phyloP scores from a whole-genome alignment of 2,797 vertebrate species.

The Taeniopygia guttata region DNA sequence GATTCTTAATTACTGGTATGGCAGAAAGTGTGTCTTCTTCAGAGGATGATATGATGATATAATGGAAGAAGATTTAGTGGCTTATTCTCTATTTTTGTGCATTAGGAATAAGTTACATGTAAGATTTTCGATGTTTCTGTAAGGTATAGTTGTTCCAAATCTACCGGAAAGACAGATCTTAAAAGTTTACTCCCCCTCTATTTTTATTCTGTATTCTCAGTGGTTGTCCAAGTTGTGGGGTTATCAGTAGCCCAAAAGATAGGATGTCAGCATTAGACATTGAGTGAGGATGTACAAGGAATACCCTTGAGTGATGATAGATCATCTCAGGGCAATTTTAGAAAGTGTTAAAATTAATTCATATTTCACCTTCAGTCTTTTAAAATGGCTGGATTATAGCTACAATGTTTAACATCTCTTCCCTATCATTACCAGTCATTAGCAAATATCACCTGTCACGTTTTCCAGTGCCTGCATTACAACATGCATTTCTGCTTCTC shows the following conservation, averaged over 20 bases:
- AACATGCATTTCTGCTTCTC: neutral
- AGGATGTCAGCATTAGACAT: neutral
- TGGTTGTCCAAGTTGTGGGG: neutral
- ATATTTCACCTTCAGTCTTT: neutral
- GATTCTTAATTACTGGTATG: neutral
- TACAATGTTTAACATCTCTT: neutral
- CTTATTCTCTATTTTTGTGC: neutral
- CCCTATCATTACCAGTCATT: slow-evolving; percentile 25
- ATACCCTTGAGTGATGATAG: neutral
- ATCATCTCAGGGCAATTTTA: neutral
- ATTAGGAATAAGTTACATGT: neutral
- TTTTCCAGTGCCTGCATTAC: slow-evolving; percentile 6
- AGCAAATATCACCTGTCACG: slow-evolving; percentile 49
- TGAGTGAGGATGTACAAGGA: neutral
- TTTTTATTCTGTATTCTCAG: neutral
- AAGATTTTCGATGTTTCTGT: neutral
- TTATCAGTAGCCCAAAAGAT: neutral
- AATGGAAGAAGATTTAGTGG: neutral
- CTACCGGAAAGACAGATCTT: neutral
- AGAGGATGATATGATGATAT: neutral
- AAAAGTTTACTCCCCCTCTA: neutral
- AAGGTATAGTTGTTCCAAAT: neutral
- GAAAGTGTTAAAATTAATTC: neutral
- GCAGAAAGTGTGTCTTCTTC: neutral
- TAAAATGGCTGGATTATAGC: slow-evolving; percentile 1